Percentiles rank a stretch among this genome's conserved stretches.
Evolutionary conservation across 2,888 invertebrate genomes (phyloP).

Genomic region (Drosophila quinaria): DNA sequence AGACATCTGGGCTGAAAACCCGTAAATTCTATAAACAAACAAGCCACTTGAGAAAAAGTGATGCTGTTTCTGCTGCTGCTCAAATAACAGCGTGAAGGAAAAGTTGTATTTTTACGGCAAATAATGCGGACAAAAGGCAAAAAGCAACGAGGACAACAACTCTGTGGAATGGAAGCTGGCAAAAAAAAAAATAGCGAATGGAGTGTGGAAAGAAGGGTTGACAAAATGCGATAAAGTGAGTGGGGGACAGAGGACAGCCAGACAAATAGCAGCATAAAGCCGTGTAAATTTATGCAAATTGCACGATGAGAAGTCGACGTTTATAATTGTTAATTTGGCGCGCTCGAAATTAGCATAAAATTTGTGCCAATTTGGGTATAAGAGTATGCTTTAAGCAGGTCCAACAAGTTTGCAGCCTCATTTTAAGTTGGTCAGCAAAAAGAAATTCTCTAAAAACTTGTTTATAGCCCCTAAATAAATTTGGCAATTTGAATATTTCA

Average conservation of each 20-base stretch:
- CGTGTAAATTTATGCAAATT: slow-evolving; percentile 66
- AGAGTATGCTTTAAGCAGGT: slow-evolving; percentile 9
- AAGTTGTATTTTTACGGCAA: slow-evolving; percentile 69
- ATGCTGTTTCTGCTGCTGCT: slow-evolving; percentile 8
- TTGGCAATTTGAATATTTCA: slow-evolving; percentile 45
- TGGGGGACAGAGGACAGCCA: background rate
- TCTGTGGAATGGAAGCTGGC: slow-evolving; percentile 28
- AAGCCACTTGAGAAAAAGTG: slow-evolving; percentile 61
- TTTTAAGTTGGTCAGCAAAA: slow-evolving; percentile 30
- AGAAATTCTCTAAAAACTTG: slow-evolving; percentile 19
- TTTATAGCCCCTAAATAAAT: slow-evolving; percentile 49
- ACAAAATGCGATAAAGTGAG: background rate
- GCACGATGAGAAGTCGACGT: slow-evolving; percentile 40
- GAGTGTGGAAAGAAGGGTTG: slow-evolving; percentile 11
- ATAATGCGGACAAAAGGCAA: slow-evolving; percentile 55
- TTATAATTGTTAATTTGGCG: slow-evolving; percentile 57
- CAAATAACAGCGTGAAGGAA: slow-evolving; percentile 38
- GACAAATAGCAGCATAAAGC: slow-evolving; percentile 32
- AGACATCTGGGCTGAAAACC: slow-evolving; percentile 41
- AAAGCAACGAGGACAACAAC: slow-evolving; percentile 49
- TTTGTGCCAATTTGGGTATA: slow-evolving; percentile 29
- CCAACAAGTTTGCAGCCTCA: slow-evolving; percentile 5
- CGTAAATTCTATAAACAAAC: slow-evolving; percentile 68
- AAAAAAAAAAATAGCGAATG: background rate
- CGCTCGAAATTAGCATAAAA: slow-evolving; percentile 44